Percentiles rank a stretch among this genome's conserved stretches.
phyloP scores from a whole-genome alignment of 2,888 invertebrate genomes.

The Tromatobia lineatoria region DNA sequence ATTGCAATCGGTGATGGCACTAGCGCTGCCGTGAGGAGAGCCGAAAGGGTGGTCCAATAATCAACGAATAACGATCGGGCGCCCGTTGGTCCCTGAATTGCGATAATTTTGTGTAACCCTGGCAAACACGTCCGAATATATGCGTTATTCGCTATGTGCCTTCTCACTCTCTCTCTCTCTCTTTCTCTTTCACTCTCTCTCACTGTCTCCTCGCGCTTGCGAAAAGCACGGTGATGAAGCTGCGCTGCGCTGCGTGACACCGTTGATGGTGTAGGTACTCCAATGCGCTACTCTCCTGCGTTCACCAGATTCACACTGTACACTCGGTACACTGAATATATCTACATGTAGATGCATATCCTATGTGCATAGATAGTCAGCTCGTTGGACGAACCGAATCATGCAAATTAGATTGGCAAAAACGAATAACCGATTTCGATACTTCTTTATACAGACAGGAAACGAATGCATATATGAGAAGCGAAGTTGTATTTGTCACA shows the following conservation, averaged over 20 bases:
- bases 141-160: constrained; percentile 53
- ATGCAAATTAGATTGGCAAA: constrained; percentile 39
- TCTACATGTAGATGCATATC: constrained; percentile 40
- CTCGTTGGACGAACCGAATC: constrained; percentile 21
- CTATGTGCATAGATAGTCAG: constrained; percentile 43
- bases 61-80: constrained; percentile 75
- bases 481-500: not conserved
- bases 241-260: constrained; percentile 23
- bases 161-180: constrained; percentile 27
- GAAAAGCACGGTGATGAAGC: constrained; percentile 33
- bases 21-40: constrained; percentile 17
- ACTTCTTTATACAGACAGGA: constrained; percentile 33
- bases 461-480: not conserved
- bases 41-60: constrained; percentile 66
- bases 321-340: constrained; percentile 51
- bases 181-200: constrained; percentile 39
- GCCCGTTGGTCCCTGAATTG: constrained; percentile 61
- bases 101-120: constrained; percentile 76
- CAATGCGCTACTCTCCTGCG: constrained; percentile 5
- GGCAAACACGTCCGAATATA: constrained; percentile 65
- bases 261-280: not conserved
- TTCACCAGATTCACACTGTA: constrained; percentile 42
- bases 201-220: constrained; percentile 15
- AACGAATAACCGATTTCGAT: constrained; percentile 53
- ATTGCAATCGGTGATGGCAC: constrained; percentile 64